Conservation (phyloP, 1,140 invertebrate genomes). For the Pogonomyrmex californicus region DNA sequence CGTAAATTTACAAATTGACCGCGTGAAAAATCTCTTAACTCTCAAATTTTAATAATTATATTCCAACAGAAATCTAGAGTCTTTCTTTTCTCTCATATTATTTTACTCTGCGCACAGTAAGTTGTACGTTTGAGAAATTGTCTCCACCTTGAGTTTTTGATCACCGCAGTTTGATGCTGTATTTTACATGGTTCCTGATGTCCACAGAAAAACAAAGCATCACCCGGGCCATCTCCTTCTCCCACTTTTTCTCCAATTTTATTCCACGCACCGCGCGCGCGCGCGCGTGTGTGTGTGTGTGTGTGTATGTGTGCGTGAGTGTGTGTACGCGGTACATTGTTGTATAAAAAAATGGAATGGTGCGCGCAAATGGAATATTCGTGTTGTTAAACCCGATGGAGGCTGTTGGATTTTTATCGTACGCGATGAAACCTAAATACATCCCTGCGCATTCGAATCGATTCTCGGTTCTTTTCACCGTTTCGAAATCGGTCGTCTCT, state of each 20-base stretch:
- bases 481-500: conserved; percentile 43
- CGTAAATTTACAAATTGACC: background rate
- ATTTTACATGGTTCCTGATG: conserved; percentile 4
- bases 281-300: background rate
- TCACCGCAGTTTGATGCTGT: background rate
- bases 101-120: background rate
- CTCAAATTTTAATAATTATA: background rate
- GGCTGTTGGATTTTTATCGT: conserved; percentile 60
- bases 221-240: background rate
- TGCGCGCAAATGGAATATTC: conserved; percentile 69
- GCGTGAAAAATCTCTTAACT: background rate
- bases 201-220: conserved; percentile 25
- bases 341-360: conserved; percentile 41
- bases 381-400: conserved; percentile 64
- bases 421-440: conserved; percentile 58
- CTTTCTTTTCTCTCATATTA: background rate
- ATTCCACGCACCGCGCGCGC: background rate
- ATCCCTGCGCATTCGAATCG: conserved; percentile 59
- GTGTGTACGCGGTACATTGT: conserved; percentile 36
- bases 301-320: too few relatives aligned
- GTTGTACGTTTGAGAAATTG: background rate
- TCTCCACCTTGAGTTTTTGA: background rate
- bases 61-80: background rate
- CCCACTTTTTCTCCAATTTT: conserved; percentile 41
- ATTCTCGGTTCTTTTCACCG: conserved; percentile 62